Base-by-base conservation (phyloP, 2,797 vertebrate genomes). In the Picus viridis region DNA sequence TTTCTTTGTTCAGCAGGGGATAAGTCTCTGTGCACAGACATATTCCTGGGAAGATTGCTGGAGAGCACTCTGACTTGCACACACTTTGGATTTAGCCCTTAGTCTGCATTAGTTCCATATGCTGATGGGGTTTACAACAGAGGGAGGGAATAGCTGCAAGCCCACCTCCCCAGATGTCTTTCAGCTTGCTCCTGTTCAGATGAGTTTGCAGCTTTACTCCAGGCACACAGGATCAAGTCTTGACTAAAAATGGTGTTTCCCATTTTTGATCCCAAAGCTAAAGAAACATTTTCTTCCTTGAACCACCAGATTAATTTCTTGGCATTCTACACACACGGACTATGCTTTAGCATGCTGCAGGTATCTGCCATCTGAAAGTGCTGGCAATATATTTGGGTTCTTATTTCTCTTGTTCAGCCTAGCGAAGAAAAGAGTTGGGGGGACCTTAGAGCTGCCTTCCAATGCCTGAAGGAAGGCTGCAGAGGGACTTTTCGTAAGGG, bases 161-260 rank as follows among this genome's bases (percentile, higher is more conserved):
- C 32, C 53, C 53, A 75, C 10, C 16, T 83, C 29, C 49, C 34
- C 77, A 83, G 57, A 61, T 79, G 45, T 79, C 61, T 95, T 89
- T 92, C 36, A 62, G 36, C 23, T 57, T 67, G 12, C 23, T 77
- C 14, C 29, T 86, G 11, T 83, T 93, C 76, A 70, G 83, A 65
- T 62, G 86, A 90, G 32, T 80, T 90, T 79, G 71, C 71, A 79
- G 18, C 49, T 91, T 92, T 86, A 12, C 58, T 93, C 90, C 80
- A 71, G 58, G 41, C 63, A 51, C 65, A 9, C 59, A 62, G 61
- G 58, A 88, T 51, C 90, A 86, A 88, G 92, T 34, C 36, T 71
- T 82, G 62, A 29, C 26, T 79, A 71, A 47, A 7, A 47, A 6
- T 20, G 27, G 2, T 62, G 32, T 26, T 64, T 73, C 87, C 70